Evolutionary conservation across 2,797 vertebrate species (phyloP).

Genomic region (Premnoplex brunnescens): DNA sequence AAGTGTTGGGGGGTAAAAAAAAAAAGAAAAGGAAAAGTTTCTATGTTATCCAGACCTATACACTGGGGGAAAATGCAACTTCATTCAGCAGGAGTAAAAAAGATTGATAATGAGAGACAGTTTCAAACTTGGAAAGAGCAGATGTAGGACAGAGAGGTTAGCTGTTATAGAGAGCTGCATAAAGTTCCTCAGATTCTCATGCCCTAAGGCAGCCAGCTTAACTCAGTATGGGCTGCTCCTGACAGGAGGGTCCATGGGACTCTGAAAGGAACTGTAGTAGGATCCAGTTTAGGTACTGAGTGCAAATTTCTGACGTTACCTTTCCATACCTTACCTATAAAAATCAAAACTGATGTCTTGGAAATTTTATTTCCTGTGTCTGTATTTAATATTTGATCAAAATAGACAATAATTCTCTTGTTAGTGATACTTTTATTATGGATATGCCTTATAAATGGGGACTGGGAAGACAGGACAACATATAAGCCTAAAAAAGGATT

Average conservation of each 20-base stretch:
- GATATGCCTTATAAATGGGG: neutral
- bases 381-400: neutral
- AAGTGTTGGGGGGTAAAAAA: too few species aligned
- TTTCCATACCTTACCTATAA: neutral
- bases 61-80: fast-evolving
- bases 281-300: neutral
- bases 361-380: neutral
- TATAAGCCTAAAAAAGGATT: neutral
- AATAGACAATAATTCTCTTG: neutral
- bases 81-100: neutral
- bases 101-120: neutral
- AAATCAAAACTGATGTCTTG: neutral
- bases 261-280: neutral
- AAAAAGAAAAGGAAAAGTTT: neutral
- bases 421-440: neutral
- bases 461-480: neutral
- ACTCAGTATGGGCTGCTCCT: neutral
- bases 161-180: neutral
- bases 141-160: neutral
- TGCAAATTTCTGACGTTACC: neutral
- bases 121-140: neutral
- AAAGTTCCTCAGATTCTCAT: neutral
- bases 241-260: neutral
- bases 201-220: neutral
- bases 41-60: neutral